Conservation (phyloP, 2,113 vertebrate genomes). For the Narcine bancroftii region DNA sequence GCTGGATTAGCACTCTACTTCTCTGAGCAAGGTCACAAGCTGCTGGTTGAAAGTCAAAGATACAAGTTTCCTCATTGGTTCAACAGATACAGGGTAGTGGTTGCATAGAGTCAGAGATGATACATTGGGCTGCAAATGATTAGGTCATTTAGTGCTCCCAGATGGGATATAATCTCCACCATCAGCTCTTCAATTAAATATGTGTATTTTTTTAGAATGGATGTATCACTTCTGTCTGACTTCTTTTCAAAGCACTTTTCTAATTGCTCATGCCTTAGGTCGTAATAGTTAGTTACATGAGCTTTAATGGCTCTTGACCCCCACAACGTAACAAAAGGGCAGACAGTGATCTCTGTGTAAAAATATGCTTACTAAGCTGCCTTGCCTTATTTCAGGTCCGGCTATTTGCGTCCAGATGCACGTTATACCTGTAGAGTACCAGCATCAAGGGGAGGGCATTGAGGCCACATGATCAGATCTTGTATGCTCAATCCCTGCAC, state of each 20-base stretch:
- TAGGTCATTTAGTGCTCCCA: background rate
- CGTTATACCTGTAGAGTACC: background rate
- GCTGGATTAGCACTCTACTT: background rate
- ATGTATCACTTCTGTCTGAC: background rate
- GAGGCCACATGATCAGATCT: background rate
- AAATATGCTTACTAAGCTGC: background rate
- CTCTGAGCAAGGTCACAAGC: background rate
- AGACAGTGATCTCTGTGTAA: background rate
- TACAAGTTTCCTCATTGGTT: background rate
- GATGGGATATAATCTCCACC: background rate
- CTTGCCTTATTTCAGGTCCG: background rate
- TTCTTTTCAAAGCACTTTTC: background rate
- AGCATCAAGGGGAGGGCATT: background rate
- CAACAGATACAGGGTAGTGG: too few relatives aligned
- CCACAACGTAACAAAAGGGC: background rate
- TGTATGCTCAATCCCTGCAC: background rate
- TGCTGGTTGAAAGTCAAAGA: background rate
- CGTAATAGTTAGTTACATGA: background rate
- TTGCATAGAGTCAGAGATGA: background rate
- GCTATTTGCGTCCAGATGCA: background rate
- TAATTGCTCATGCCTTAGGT: background rate
- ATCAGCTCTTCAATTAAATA: background rate
- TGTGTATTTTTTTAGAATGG: background rate
- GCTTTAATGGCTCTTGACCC: background rate
- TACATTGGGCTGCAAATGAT: background rate